Evolutionary conservation across 2,113 vertebrate species (phyloP).

Genomic region (Xenopus borealis): DNA sequence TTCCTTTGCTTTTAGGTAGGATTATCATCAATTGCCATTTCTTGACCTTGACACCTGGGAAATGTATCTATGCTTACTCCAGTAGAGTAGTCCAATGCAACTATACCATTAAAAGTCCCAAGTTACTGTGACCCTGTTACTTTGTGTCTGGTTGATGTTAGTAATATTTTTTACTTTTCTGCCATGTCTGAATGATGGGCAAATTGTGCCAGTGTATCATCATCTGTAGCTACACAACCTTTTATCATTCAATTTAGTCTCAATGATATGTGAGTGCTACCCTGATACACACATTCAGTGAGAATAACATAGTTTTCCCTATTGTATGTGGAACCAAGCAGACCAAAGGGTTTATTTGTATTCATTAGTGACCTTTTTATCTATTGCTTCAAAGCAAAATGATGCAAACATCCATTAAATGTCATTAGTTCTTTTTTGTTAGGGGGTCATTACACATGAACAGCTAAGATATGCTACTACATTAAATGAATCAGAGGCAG

Average conservation of each 20-base stretch:
- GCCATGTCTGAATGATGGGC: too few species aligned
- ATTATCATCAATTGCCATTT: too few species aligned
- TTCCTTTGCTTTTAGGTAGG: too few species aligned
- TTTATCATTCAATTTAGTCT: not conserved
- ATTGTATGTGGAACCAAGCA: conserved; percentile 1
- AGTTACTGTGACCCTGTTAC: too few species aligned
- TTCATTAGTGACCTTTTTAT: conserved; percentile 33
- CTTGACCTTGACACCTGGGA: too few species aligned
- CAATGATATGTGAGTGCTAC: not conserved
- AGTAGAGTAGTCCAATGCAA: too few species aligned
- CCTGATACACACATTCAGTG: conserved; percentile 5
- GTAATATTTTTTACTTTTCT: too few species aligned
- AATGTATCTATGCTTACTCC: too few species aligned
- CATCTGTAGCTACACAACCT: not conserved
- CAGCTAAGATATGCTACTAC: conserved; percentile 34
- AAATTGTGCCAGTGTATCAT: conserved; percentile 2
- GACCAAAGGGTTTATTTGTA: conserved; percentile 28
- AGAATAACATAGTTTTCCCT: conserved; percentile 8
- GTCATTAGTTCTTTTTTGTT: conserved; percentile 35
- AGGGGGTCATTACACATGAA: conserved; percentile 41
- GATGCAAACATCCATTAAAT: conserved; percentile 34
- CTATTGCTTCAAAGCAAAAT: conserved; percentile 23
- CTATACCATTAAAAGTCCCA: too few species aligned
- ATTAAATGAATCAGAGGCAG: conserved; percentile 36
- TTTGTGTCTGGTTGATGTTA: too few species aligned